Evolutionary conservation across 2,113 vertebrate species (phyloP), one percentile per base, ranked within the genome.

Genomic region (Nannospalax galili): DNA sequence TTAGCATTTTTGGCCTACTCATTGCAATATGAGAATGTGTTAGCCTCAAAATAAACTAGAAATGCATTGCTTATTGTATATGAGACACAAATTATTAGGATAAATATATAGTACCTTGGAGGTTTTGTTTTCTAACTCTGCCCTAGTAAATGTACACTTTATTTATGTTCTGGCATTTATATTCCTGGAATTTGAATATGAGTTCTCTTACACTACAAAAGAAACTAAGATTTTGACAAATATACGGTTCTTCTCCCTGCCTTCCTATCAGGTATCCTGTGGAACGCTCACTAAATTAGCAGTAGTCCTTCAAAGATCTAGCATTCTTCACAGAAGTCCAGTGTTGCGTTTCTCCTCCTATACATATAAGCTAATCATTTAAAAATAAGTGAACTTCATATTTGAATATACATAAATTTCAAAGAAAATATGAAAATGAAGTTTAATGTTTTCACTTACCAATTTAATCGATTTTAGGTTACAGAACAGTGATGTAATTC

Each of bases 391-490:
- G 0, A 78, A 81, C n/a, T 85, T 90, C 7, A 5, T 78, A 42
- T 95, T 94, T 93, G 81, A 6, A 96, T 88, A 93, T 16, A 86
- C 60, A 93, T 60, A 16, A 87, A 81, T 81, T 35, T 56, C 37
- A 95, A 58, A 74, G 42, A 92, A 94, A 81, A 48, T 52, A 11
- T 6, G 70, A 81, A 97, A 88, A 64, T 62, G 88, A 95, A 90
- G 32, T 32, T 84, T 80, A 93, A 89, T 92, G 58, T 37, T n/a
- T 84, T 56, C 48, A 40, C 72, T 24, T 26, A 82, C 28, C 95
- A 37, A 77, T 60, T 92, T 79, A 91, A 94, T 91, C 87, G 77
- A 90, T 75, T 93, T 94, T 45, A 78, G 32, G 26, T 92, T 90
- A 73, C 28, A 42, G 42, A 77, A 19, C 45, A 92, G 2, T 64